Base-by-base conservation (phyloP, 2,888 invertebrate genomes). In the Halocaridina rubra region DNA sequence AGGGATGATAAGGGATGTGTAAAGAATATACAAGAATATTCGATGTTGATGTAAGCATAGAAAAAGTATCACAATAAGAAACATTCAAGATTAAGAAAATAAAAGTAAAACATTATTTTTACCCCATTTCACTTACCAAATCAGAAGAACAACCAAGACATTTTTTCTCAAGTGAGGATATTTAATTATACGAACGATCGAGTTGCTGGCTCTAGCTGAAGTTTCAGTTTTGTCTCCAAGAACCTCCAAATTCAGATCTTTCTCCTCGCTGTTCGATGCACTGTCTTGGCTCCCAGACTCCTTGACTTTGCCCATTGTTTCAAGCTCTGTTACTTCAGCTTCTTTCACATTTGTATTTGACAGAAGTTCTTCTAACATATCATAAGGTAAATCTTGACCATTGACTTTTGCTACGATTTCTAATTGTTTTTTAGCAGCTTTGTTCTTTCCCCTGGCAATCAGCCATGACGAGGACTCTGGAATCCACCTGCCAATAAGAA, bases 401-500 rank as follows among this genome's bases (percentile, higher is more conserved):
- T 88, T 88, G 19, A 85, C 80, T 29, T 80, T 78, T 8, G 87
- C 87, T 10, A 88, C 85, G 3, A 1, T 69, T 16, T 33, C 13
- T 71, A 88, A 72, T 39, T 80, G 74, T n/a, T 29, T 29, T 2
- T 24, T 27, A 5, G 87, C 87, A 16, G 61, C 71, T 32, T 77
- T 32, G 16, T 16, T 30, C 16, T 77, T 29, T 4, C 86, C 81
- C 29, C 71, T 46, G 16, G 81, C 61, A 1, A 88, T 69, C n/a
- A 88, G 85, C 88, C 88, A 88, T 0, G 87, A 88, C 0, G 87
- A 76, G 7, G 88, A 88, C 64, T 88, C 88, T 0, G 88, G 88
- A n/a, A 88, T 78, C 77, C 76, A 86, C 61, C 88, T 88, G 80
- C 3, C n/a, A 22, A 19, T 33, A 32, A 33, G 46, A 72, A n/a